Conservation (phyloP, 1,140 invertebrate genomes). For the Leucophenga varia region DNA sequence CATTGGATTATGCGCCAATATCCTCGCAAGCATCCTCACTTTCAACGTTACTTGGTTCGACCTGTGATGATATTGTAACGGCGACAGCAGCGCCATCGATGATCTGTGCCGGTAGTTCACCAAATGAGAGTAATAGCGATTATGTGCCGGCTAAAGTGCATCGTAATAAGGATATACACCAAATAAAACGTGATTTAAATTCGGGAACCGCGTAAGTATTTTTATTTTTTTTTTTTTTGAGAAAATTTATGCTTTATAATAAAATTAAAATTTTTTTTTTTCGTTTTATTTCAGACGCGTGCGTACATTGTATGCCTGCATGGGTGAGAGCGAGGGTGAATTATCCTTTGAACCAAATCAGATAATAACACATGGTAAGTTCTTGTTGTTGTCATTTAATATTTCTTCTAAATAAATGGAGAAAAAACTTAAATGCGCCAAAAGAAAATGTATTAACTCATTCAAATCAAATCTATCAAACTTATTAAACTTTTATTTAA, state of each 20-base stretch:
- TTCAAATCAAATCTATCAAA: too few species aligned
- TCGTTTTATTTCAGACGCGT: conserved; percentile 65
- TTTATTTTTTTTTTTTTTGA: conserved; percentile 8
- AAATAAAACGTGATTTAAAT: conserved; percentile 48
- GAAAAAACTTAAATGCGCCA: too few species aligned
- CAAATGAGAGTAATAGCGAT: conserved; percentile 32
- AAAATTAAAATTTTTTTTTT: conserved; percentile 6
- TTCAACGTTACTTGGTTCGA: conserved; percentile 36
- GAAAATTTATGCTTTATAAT: too few species aligned
- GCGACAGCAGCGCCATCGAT: conserved; percentile 39
- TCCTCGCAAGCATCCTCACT: conserved; percentile 38
- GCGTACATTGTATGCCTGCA: conserved; percentile 90
- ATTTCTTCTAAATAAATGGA: too few species aligned
- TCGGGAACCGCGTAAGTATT: conserved; percentile 49
- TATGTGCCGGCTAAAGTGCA: conserved; percentile 53
- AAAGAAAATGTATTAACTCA: too few species aligned
- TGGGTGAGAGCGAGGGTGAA: conserved; percentile 95
- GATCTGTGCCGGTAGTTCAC: conserved; percentile 34
- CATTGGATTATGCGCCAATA: conserved; percentile 37
- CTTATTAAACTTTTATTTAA: too few species aligned
- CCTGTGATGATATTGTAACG: conserved; percentile 48
- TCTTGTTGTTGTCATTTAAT: too few species aligned
- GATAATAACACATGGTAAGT: conserved; percentile 93
- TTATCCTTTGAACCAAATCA: conserved; percentile 97
- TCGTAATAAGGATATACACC: conserved; percentile 50